Base-by-base conservation (phyloP, 2,797 vertebrate species). In the Thripadectes ignobilis region DNA sequence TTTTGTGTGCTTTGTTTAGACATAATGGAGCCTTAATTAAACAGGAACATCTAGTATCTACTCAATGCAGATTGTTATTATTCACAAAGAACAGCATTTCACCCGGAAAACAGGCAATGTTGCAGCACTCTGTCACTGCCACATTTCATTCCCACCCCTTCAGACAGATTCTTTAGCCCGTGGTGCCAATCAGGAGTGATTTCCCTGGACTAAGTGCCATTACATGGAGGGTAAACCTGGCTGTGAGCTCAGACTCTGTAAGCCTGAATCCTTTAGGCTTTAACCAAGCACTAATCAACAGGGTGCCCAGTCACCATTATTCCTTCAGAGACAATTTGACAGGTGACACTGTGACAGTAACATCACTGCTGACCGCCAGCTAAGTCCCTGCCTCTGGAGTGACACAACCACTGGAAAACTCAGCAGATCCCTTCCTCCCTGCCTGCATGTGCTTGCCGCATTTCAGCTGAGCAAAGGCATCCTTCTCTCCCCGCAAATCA, bases 321-420 rank as follows among this genome's bases (percentile, higher is more conserved):
- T 90, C 88, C 86, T 82, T 61, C 67, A 49, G 95, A 85, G 93
- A 94, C 58, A 83, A 82, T 95, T 85, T 97, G 94, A 96, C 84
- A 94, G 84, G 71, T 93, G 92, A 92, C 91, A 83, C 57, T 69
- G 73, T 78, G 76, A 95, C 83, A 86, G 73, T 22, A 72, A 48
- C 7, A 0, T 43, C 1, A 7, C 63, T 85, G 81, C 88, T 94
- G 93, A 93, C 77, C 41, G 0, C 72, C 91, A 93, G 81, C 90
- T 80, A 93, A 83, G 75, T 91, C 61, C 24, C 78, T 93, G 86
- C 81, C 88, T 92, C 68, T 46, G 52, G 78, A 94, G 72, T 4
- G 0, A 39, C 65, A 54, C 0, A 0, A 77, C 61, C 75, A 58
- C 88, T 72, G 78, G 65, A 83, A 62, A 74, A 71, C 81, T 87